Evolutionary conservation across 2,113 vertebrate genomes (phyloP).

Genomic region (Nannospalax galili): DNA sequence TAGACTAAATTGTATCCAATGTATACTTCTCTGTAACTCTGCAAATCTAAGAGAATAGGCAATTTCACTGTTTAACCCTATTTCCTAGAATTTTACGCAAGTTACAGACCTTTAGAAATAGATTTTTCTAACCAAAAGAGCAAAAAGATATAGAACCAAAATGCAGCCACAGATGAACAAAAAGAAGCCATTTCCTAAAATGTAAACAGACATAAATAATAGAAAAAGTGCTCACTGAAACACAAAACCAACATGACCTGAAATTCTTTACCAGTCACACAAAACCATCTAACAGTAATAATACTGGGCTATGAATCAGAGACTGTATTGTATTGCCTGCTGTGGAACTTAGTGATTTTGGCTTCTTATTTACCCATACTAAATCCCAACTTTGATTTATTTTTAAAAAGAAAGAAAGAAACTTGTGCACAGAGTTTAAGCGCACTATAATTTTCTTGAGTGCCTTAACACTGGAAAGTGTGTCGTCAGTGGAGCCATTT

Average conservation of each 20-base stretch:
- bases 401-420: neutral
- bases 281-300: neutral
- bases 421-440: neutral
- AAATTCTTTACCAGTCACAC: neutral
- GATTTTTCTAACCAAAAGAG: slow-evolving; percentile 15
- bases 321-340: neutral
- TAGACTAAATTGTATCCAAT: slow-evolving; percentile 22
- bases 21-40: slow-evolving; percentile 5
- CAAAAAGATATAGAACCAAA: slow-evolving; percentile 51
- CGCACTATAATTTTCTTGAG: neutral
- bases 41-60: slow-evolving; percentile 7
- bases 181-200: slow-evolving; percentile 36
- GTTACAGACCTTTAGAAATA: slow-evolving; percentile 48
- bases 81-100: slow-evolving; percentile 66
- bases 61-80: slow-evolving; percentile 47
- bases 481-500: neutral
- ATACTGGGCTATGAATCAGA: neutral
- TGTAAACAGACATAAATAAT: slow-evolving; percentile 9
- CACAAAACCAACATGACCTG: neutral
- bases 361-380: neutral
- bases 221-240: neutral
- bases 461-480: neutral
- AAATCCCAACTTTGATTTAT: neutral
- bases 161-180: slow-evolving; percentile 17
- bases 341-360: neutral